Percentiles rank a stretch among this genome's conserved stretches.
Evolutionary conservation across 1,140 invertebrate species (phyloP).

Genomic region (Stegodyphus dumicola): DNA sequence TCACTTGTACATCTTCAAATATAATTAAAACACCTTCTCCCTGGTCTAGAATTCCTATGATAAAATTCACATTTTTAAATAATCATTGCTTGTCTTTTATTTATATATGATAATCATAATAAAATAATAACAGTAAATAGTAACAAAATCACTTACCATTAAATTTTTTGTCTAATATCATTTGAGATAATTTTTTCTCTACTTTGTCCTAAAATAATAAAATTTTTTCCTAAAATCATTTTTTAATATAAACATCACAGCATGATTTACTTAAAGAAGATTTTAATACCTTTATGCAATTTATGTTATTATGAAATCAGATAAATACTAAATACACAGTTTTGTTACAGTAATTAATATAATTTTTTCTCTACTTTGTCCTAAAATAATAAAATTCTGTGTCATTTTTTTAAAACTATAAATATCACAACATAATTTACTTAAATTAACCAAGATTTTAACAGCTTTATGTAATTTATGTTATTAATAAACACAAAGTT

Average conservation of each 20-base stretch:
- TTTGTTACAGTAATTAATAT: conserved; percentile 78
- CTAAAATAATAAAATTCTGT: conserved; percentile 69
- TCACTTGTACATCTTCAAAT: conserved; percentile 90
- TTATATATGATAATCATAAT: not conserved
- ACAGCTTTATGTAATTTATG: too few relatives aligned
- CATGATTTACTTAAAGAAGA: too few relatives aligned
- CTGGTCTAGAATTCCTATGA: conserved; percentile 94
- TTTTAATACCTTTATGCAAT: too few relatives aligned
- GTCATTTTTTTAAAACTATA: too few relatives aligned
- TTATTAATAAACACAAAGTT: too few relatives aligned
- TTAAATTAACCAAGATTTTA: too few relatives aligned
- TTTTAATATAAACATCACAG: too few relatives aligned
- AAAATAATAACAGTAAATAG: not conserved
- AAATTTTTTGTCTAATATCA: conserved; percentile 99
- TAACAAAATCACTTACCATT: conserved; percentile 72
- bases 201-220: conserved; percentile 79
- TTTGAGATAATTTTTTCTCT: conserved; percentile 98
- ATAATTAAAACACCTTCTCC: conserved; percentile 97
- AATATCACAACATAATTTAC: too few relatives aligned
- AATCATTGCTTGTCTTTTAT: not conserved
- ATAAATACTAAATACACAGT: too few relatives aligned
- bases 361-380: conserved; percentile 97
- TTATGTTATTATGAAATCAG: too few relatives aligned
- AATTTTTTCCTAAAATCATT: not conserved
- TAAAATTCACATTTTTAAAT: conserved; percentile 4